These are phyloP conservation scores for Coecobrya sp. DNA, from an alignment of 2,888 invertebrate species.

Conservation along the genomic window DNA sequence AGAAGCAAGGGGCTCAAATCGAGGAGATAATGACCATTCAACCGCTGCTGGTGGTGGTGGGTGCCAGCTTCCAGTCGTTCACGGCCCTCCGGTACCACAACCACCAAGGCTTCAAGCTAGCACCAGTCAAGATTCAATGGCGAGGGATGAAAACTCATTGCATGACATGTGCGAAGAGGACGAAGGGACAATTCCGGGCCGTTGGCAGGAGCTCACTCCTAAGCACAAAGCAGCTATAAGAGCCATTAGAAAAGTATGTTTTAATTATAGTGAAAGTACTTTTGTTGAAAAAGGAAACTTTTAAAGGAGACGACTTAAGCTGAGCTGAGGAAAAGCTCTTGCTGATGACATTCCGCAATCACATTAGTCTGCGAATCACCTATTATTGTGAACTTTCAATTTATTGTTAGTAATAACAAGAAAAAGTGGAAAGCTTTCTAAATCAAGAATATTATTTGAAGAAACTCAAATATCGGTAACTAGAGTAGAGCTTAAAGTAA, in stretches of 20 bases:
- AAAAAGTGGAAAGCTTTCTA: not conserved
- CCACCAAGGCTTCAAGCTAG: constrained; percentile 90
- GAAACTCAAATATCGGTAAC: no score
- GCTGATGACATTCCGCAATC: not conserved
- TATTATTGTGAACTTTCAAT: not conserved
- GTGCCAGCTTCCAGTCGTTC: constrained; percentile 78
- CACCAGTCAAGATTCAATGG: constrained; percentile 94
- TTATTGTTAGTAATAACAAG: not conserved
- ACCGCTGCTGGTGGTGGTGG: constrained; percentile 88
- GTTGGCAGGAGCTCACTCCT: constrained; percentile 90
- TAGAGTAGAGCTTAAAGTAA: no score
- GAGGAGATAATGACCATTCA: constrained; percentile 84
- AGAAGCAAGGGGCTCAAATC: constrained; percentile 84
- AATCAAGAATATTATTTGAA: not conserved
- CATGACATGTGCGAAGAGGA: constrained; percentile 86
- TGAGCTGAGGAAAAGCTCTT: not conserved
- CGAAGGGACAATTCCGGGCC: constrained; percentile 80
- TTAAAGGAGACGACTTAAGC: not conserved
- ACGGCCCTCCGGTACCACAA: constrained; percentile 47
- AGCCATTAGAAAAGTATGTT: constrained; percentile 94
- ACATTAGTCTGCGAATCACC: not conserved
- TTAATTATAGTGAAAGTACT: constrained; percentile 4
- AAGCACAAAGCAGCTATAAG: constrained; percentile 96
- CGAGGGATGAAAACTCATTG: constrained; percentile 87
- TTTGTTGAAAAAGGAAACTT: constrained; percentile 12